Percentiles rank a stretch among this genome's conserved stretches.
These are phyloP conservation scores for Onychomys leucogaster DNA, from an alignment of 2,797 vertebrate genomes.

Conservation along the genomic window DNA sequence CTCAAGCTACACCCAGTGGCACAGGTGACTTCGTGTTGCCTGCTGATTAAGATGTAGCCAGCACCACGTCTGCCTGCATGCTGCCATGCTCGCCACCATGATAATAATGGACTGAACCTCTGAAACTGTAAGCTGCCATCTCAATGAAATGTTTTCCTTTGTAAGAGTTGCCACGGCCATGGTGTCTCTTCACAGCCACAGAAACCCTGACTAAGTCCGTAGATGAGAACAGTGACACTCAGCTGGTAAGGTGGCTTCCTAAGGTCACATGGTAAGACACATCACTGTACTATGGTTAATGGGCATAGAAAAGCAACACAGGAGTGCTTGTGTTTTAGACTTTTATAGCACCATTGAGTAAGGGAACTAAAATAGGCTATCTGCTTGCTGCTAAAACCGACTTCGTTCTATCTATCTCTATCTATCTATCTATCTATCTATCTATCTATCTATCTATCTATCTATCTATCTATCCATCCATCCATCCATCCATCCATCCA, in stretches of 20 bases:
- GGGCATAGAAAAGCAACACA: not conserved
- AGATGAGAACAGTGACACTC: slow-evolving; percentile 15
- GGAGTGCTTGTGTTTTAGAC: not conserved
- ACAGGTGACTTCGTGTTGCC: not conserved
- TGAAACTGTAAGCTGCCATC: not conserved
- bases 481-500: no score
- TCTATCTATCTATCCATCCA: no score
- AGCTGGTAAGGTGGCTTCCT: not conserved
- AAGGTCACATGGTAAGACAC: not conserved
- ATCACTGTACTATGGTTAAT: not conserved
- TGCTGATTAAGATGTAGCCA: not conserved
- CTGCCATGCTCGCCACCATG: accelerated
- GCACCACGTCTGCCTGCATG: not conserved
- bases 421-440: no score
- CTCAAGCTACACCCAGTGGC: not conserved
- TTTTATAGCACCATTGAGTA: not conserved
- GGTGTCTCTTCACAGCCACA: not conserved
- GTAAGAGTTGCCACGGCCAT: not conserved
- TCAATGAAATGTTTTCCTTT: not conserved
- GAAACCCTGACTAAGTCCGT: not conserved
- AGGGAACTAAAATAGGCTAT: not conserved
- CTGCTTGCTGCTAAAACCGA: not conserved
- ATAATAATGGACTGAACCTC: not conserved
- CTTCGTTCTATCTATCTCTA: no score
- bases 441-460: no score